Percentiles rank a stretch among this genome's conserved stretches.
Conservation (phyloP, 2,797 vertebrate species). For the Notolepis coatsorum region DNA sequence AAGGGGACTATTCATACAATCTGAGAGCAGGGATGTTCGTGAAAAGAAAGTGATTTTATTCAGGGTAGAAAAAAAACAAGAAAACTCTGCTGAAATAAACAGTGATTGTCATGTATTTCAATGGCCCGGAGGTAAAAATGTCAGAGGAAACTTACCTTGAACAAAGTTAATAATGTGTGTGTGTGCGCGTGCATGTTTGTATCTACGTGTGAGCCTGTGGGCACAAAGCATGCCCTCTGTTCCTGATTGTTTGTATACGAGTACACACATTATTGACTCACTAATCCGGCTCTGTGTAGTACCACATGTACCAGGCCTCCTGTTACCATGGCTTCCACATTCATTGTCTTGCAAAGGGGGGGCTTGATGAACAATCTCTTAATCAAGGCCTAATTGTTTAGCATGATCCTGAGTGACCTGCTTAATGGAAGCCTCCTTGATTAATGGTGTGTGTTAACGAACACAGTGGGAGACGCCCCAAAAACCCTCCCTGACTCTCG, state of each 20-base stretch:
- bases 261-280: neutral
- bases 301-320: conserved; percentile 12
- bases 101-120: conserved; percentile 47
- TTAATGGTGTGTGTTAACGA: conserved; percentile 82
- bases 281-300: conserved; percentile 9
- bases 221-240: neutral
- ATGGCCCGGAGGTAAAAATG: conserved; percentile 37
- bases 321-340: conserved; percentile 33
- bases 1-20: conserved; percentile 51
- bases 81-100: conserved; percentile 38
- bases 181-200: neutral
- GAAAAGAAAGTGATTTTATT: conserved; percentile 56
- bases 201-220: conserved; percentile 2
- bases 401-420: conserved; percentile 81
- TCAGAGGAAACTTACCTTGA: conserved; percentile 34
- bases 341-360: conserved; percentile 48
- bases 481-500: conserved; percentile 67
- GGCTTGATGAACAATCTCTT: conserved; percentile 81
- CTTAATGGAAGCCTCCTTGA: conserved; percentile 78
- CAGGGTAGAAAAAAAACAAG: conserved; percentile 47
- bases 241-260: neutral
- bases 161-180: conserved; percentile 15
- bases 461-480: conserved; percentile 78
- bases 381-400: conserved; percentile 85
- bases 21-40: conserved; percentile 44